A percentile compares a stretch with the other conserved stretches of the same genome.
These are phyloP conservation scores for Melanotaenia nigrans DNA, from an alignment of 2,797 vertebrate genomes.

Conservation along the genomic window DNA sequence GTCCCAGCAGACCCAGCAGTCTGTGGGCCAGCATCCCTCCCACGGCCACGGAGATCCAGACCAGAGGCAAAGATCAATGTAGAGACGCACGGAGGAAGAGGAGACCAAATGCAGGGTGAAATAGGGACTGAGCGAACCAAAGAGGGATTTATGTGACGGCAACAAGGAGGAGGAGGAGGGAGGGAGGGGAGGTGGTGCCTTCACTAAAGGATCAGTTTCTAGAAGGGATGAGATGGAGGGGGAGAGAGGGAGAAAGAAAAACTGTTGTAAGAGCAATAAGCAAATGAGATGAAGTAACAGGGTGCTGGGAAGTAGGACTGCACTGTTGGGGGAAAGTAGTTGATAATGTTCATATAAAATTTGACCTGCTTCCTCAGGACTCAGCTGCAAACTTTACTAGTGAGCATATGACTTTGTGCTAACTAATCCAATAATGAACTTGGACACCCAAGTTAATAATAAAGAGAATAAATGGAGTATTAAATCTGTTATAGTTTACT, in stretches of 20 bases:
- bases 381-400: background rate
- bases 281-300: constrained; percentile 2
- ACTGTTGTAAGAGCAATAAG: background rate
- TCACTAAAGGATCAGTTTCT: constrained; percentile 18
- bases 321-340: background rate
- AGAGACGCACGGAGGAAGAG: constrained; percentile 4
- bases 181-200: constrained; percentile 30
- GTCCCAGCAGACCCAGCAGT: constrained; percentile 63
- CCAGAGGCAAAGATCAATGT: background rate
- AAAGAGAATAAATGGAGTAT: background rate
- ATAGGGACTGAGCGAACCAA: constrained; percentile 21
- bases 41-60: background rate
- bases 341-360: background rate
- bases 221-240: constrained; percentile 20
- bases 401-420: background rate
- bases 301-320: rapidly evolving
- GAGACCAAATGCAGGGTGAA: constrained; percentile 20
- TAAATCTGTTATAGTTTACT: background rate
- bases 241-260: too few relatives aligned
- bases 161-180: constrained; percentile 10
- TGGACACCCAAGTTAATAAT: background rate
- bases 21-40: constrained; percentile 64
- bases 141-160: constrained; percentile 19
- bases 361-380: background rate
- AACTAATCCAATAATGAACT: background rate